Evolutionary conservation across 2,797 vertebrate species (phyloP).

Genomic region (Echiichthys vipera): DNA sequence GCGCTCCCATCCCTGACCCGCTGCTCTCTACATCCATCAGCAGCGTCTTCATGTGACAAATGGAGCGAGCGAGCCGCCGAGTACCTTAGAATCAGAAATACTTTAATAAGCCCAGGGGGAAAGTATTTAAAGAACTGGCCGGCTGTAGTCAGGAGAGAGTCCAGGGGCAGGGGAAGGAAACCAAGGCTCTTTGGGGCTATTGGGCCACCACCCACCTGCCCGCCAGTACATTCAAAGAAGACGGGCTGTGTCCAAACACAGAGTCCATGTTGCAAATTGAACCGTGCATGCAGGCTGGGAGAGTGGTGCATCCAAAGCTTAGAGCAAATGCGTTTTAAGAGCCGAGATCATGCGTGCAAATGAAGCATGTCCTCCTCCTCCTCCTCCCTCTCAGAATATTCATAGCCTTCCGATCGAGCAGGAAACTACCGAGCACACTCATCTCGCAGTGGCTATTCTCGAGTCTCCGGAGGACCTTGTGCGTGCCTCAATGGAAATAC

Average conservation of each 20-base stretch:
- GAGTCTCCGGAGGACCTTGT: slow-evolving; percentile 30
- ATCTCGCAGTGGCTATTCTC: slow-evolving; percentile 30
- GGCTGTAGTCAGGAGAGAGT: neutral
- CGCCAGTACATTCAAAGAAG: slow-evolving; percentile 21
- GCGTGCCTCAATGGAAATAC: slow-evolving; percentile 38
- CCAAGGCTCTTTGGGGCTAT: neutral
- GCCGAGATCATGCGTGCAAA: slow-evolving; percentile 35
- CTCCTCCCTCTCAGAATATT: slow-evolving; percentile 50
- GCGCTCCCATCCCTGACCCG: neutral
- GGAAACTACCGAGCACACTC: slow-evolving; percentile 44
- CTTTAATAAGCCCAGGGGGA: too few relatives aligned
- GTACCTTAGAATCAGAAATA: slow-evolving; percentile 35
- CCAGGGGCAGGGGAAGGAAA: neutral
- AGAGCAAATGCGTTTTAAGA: slow-evolving; percentile 12
- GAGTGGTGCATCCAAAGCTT: slow-evolving; percentile 31
- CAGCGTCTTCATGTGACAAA: slow-evolving; percentile 43
- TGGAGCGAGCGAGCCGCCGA: neutral
- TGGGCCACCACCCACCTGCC: neutral
- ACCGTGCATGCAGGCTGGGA: slow-evolving; percentile 34
- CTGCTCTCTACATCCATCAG: slow-evolving; percentile 35
- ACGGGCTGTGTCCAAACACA: slow-evolving; percentile 9
- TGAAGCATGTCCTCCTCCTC: slow-evolving; percentile 33
- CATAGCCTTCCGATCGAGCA: slow-evolving; percentile 21
- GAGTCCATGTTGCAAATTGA: neutral
- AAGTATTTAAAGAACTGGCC: too few relatives aligned